Evolutionary conservation across 2,797 vertebrate species (phyloP), one percentile per base, ranked within the genome.

Genomic region (Tamandua tetradactyla): DNA sequence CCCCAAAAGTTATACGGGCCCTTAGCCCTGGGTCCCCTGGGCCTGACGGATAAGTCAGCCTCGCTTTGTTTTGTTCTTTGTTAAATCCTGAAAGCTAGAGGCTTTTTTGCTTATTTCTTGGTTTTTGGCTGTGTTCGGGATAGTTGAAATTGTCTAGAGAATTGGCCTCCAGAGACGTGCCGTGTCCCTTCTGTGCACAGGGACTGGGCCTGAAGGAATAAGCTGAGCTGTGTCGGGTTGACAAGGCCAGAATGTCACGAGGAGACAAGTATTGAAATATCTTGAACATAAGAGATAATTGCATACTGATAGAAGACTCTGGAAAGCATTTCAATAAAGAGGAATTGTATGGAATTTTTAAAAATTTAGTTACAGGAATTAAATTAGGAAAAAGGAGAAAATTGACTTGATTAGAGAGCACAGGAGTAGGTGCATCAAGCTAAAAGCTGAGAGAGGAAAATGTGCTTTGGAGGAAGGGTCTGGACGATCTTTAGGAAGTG

Each of bases 271-370:
- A 84, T 25, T 84, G 30, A 95, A 87, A 68, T 69, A 44, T 25
- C 32, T 42, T 44, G 55, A 72, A 75, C 25, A 6, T 37, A 32
- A 78, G 66, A 61, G 22, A 47, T n/a, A 11, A 30, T 87, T 62
- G 42, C 30, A 82, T 61, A 61, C 44, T 61, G 64, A 27, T 49
- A 74, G 40, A 37, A 95, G 84, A 80, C 42, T 62, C 66, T 82
- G 27, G 55, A 75, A 87, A 72, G 15, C 30, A 37, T 89, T 93
- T 72, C 71, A 86, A 74, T 82, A 82, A 78, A 80, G 81, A 96
- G 66, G 72, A 94, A 59, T 76, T 11, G 44, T 79, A 4, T 49
- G n/a, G 47, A 20, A 52, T 52, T 55, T 55, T 55, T 93, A 61
- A 92, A 95, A 85, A 66, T 71, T 49, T 42, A 87, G 72, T 81